Percentiles rank a stretch among this genome's conserved stretches.
Conservation (phyloP, 37 sponge, comb jelly and placozoan species). For the Bolinopsis microptera region DNA sequence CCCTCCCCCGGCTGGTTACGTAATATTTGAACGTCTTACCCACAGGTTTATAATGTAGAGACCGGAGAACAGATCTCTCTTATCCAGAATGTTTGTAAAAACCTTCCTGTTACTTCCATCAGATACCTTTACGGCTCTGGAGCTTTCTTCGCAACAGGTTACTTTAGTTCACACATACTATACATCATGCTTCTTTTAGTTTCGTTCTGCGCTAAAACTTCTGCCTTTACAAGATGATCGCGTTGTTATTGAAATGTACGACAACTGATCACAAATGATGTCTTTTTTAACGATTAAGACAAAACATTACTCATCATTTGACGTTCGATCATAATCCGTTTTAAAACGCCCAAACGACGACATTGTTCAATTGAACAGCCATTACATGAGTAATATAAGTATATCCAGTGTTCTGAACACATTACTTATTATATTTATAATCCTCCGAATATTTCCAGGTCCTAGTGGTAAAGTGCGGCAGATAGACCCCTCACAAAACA, state of each 20-base stretch:
- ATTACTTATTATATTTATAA: no score
- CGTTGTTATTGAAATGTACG: no score
- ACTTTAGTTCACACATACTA: background rate
- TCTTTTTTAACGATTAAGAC: no score
- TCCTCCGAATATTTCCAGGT: background rate
- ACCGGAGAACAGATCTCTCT: background rate
- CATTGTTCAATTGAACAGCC: no score
- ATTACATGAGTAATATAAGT: no score
- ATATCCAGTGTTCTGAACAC: no score
- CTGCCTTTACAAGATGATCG: background rate
- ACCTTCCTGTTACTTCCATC: background rate
- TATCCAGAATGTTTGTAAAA: background rate
- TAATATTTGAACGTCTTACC: no score
- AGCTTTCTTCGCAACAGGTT: constrained; percentile 16
- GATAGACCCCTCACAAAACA: background rate
- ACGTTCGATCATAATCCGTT: no score
- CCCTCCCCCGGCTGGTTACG: no score
- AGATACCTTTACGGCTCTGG: background rate
- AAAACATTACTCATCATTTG: no score
- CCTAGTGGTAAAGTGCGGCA: background rate
- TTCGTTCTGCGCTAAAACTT: background rate
- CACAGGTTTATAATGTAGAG: background rate
- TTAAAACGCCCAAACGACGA: no score
- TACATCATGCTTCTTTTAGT: background rate
- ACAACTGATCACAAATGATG: no score